phyloP scores from a whole-genome alignment of 2,888 invertebrate genomes.

The Emmelina monodactyla region DNA sequence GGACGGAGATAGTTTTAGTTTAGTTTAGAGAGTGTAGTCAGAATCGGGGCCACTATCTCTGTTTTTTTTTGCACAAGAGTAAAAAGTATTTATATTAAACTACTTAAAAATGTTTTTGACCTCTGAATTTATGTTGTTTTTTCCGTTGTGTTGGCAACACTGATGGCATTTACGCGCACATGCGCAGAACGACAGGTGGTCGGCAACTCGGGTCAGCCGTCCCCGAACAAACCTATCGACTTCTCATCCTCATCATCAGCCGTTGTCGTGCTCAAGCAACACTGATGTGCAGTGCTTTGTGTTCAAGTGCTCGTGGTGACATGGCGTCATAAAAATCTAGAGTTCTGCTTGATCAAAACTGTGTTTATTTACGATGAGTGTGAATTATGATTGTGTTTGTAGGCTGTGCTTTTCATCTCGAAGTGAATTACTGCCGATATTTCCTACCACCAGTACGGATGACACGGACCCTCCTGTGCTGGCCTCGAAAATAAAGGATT shows the following conservation, averaged over 20 bases:
- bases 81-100: too few species aligned
- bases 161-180: conserved; percentile 60
- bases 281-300: conserved; percentile 64
- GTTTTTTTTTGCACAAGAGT: too few species aligned
- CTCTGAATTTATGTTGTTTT: conserved; percentile 30
- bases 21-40: too few species aligned
- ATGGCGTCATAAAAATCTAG: conserved; percentile 40
- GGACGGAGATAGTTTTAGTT: too few species aligned
- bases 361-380: conserved; percentile 63
- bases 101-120: conserved; percentile 30
- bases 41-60: too few species aligned
- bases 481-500: conserved; percentile 70
- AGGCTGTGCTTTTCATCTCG: conserved; percentile 70
- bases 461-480: conserved; percentile 62
- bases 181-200: conserved; percentile 69
- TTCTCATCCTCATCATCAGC: conserved; percentile 67
- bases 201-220: conserved; percentile 62
- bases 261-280: conserved; percentile 63
- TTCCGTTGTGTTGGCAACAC: conserved; percentile 38
- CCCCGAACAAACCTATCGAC: conserved; percentile 60
- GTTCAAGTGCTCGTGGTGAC: conserved; percentile 64
- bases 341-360: conserved; percentile 36
- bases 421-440: conserved; percentile 68
- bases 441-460: conserved; percentile 64
- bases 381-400: conserved; percentile 67